Percentiles rank a stretch among this genome's conserved stretches.
Evolutionary conservation across 2,113 vertebrate species (phyloP).

Genomic region (Terrapene triunguis): DNA sequence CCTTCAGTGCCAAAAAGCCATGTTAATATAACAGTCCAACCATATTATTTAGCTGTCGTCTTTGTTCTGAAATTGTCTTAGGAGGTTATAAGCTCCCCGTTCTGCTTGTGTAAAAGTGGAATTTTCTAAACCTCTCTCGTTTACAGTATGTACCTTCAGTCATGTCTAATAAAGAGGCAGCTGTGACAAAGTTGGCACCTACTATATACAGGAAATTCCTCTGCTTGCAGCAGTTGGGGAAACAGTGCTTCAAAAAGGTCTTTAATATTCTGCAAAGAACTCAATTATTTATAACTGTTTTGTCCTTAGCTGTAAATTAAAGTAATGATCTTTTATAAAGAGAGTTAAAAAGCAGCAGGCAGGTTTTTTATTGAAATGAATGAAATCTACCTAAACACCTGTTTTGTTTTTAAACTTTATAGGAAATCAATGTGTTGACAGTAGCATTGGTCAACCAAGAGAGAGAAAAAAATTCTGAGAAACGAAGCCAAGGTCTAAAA

Average conservation of each 20-base stretch:
- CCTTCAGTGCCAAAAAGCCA: not conserved
- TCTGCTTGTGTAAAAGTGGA: constrained; percentile 43
- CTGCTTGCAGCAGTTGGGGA: constrained; percentile 8
- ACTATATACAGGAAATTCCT: constrained; percentile 20
- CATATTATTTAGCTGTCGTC: constrained; percentile 15
- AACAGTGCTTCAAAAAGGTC: constrained; percentile 11
- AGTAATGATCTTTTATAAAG: constrained; percentile 46
- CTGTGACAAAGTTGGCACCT: constrained; percentile 38
- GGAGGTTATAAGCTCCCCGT: not conserved
- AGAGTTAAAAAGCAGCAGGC: constrained; percentile 41
- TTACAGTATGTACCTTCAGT: not conserved
- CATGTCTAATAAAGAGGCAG: constrained; percentile 42
- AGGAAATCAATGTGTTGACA: constrained; percentile 89
- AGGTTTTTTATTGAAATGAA: constrained; percentile 48
- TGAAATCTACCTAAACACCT: constrained; percentile 52
- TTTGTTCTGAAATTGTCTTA: not conserved
- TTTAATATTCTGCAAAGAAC: constrained; percentile 49
- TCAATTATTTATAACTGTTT: constrained; percentile 64
- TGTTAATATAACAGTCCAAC: not conserved
- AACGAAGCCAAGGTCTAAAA: constrained; percentile 82
- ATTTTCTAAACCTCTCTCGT: constrained; percentile 32
- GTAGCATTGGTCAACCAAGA: constrained; percentile 84
- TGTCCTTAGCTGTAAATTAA: constrained; percentile 61
- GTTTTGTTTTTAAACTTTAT: constrained; percentile 68
- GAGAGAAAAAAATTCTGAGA: constrained; percentile 85